Evolutionary conservation across 1,140 invertebrate genomes (phyloP).

Genomic region (Drosophila sturtevanti): DNA sequence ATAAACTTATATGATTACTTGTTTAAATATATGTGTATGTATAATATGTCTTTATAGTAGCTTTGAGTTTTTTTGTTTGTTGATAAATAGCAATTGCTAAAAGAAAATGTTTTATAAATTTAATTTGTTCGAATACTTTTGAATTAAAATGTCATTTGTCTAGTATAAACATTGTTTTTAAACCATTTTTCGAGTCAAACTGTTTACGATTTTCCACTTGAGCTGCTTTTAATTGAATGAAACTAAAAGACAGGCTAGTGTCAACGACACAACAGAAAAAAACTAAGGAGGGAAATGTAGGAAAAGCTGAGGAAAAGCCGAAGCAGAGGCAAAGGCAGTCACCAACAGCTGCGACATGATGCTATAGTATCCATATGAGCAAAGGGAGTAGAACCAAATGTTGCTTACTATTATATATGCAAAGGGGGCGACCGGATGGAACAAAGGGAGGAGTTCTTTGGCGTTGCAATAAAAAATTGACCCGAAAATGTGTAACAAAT

Average conservation of each 20-base stretch:
- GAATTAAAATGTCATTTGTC: conserved; percentile 3
- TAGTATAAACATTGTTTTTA: neutral
- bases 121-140: neutral
- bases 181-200: conserved; percentile 31
- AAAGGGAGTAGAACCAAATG: conserved; percentile 10
- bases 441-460: conserved; percentile 2
- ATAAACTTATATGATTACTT: too few species aligned
- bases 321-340: conserved; percentile 28
- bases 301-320: neutral
- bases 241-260: conserved; percentile 73
- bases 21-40: too few species aligned
- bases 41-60: too few species aligned
- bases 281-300: neutral
- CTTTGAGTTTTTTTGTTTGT: too few species aligned
- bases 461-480: conserved; percentile 79
- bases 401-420: conserved; percentile 22
- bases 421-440: neutral
- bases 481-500: conserved; percentile 81
- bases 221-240: conserved; percentile 77
- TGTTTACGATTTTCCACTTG: conserved; percentile 78
- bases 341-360: conserved; percentile 60
- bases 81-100: neutral
- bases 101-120: neutral
- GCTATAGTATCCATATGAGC: conserved; percentile 44
- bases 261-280: conserved; percentile 55